Evolutionary conservation across 2,113 vertebrate genomes (phyloP).

Genomic region (Sitta europaea): DNA sequence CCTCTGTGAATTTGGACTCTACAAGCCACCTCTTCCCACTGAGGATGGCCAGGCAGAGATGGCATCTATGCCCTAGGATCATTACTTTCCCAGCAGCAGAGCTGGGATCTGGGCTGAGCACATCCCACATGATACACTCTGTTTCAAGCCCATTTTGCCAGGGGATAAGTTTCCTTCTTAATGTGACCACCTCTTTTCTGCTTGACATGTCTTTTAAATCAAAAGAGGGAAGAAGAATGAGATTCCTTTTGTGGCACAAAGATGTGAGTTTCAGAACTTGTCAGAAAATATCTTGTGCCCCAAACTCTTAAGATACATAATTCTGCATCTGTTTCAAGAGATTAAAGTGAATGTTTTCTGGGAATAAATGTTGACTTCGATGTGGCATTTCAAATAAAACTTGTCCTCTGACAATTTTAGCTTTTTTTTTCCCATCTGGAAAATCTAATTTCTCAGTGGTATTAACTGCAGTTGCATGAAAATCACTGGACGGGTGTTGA

Average conservation of each 20-base stretch:
- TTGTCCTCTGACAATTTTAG: neutral
- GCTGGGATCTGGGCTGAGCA: neutral
- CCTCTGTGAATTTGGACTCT: neutral
- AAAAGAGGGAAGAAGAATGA: neutral
- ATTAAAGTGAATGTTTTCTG: neutral
- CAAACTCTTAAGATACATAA: neutral
- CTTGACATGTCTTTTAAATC: neutral
- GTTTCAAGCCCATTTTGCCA: neutral
- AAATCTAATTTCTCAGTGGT: neutral
- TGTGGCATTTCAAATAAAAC: neutral
- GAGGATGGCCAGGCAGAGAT: neutral
- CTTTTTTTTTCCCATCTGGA: neutral
- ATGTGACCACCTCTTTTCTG: neutral
- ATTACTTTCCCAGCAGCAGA: neutral
- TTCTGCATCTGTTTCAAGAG: neutral
- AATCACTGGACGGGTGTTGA: neutral
- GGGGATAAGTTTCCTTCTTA: neutral
- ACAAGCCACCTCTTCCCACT: neutral
- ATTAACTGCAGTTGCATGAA: neutral
- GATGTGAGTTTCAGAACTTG: neutral
- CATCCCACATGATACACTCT: no score
- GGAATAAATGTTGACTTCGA: neutral
- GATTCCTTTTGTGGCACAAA: neutral
- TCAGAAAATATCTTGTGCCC: neutral
- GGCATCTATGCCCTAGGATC: rapidly evolving